Percentiles rank a stretch among this genome's conserved stretches.
These are phyloP conservation scores for Norana najaformis DNA, from an alignment of 2,888 invertebrate species.

Conservation along the genomic window DNA sequence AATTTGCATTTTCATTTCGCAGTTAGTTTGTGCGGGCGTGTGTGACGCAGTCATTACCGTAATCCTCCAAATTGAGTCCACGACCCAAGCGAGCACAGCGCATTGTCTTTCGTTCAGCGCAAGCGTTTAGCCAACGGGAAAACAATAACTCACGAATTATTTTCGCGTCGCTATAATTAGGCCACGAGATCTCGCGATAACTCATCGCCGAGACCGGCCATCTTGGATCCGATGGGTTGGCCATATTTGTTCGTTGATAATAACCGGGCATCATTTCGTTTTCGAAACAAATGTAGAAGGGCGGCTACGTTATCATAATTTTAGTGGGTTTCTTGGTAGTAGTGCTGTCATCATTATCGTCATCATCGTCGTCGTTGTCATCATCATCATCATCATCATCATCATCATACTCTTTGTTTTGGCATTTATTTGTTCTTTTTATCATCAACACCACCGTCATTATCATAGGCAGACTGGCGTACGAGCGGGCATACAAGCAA, in stretches of 20 bases:
- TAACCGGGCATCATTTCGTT: neutral
- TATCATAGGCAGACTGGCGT: too few relatives aligned
- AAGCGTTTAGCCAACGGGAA: neutral
- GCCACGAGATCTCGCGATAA: neutral
- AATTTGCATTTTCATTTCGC: neutral
- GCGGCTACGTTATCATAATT: neutral
- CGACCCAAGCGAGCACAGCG: neutral
- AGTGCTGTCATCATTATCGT: neutral
- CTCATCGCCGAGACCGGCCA: neutral
- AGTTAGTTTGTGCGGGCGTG: neutral
- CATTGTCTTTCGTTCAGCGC: neutral
- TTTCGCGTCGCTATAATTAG: neutral
- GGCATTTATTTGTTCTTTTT: too few relatives aligned
- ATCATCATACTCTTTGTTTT: neutral
- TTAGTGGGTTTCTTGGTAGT: too few relatives aligned
- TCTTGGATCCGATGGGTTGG: neutral
- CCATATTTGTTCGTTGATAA: neutral
- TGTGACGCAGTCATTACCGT: neutral
- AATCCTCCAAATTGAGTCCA: conserved; percentile 5
- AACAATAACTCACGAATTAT: neutral
- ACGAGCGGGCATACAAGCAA: too few relatives aligned
- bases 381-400: neutral
- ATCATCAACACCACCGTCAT: too few relatives aligned
- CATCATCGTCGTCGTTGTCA: neutral
- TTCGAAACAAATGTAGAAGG: neutral